Evolutionary conservation across 2,888 invertebrate species (phyloP), one percentile per base, ranked within the genome.

Genomic region (Hypomecis punctinalis): DNA sequence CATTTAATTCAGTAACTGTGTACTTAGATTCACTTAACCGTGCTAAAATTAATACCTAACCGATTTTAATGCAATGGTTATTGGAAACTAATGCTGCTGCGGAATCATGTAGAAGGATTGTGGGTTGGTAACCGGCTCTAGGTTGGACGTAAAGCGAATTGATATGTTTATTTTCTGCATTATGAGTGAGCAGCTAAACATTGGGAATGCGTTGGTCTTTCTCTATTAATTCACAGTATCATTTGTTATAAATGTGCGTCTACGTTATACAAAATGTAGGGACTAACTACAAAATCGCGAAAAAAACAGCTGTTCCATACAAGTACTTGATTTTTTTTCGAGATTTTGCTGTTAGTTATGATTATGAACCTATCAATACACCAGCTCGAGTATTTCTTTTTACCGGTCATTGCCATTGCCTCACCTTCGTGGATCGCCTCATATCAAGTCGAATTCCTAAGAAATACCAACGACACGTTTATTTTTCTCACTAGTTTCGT

Each of bases 151-250:
- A 55, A 55, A 45, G 55, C 55, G 36, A 45, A 55, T 55, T 52
- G 40, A 52, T 52, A 36, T 49, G 49, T 51, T 58, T 58, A 43
- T 51, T 58, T 36, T 33, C 10, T 57, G 57, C 46, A 23, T 48
- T 35, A 43, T 13, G 42, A 13, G 42, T 10, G 49, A 43, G 40
- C 43, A 36, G 40, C 11, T 39, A 40, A 13, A 52, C 23, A 40
- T 40, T 49, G 13, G 39, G 49, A 8, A 11, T 9, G 40, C 39
- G 10, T 13, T 52, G 40, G 52, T 23, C 5, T 10, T 39, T 39
- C 52, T 23, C 39, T 23, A 40, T 23, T 52, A 13, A 36, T 36
- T 40, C 6, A 1, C 7, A 39, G 39, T 39, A 40, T 0, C 39
- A 52, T 52, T 40, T 6, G n/a, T 11, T 10, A 23, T 35, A 1